These are phyloP conservation scores for Dasypus novemcinctus DNA, from an alignment of 2,113 vertebrate species.

Conservation along the genomic window DNA sequence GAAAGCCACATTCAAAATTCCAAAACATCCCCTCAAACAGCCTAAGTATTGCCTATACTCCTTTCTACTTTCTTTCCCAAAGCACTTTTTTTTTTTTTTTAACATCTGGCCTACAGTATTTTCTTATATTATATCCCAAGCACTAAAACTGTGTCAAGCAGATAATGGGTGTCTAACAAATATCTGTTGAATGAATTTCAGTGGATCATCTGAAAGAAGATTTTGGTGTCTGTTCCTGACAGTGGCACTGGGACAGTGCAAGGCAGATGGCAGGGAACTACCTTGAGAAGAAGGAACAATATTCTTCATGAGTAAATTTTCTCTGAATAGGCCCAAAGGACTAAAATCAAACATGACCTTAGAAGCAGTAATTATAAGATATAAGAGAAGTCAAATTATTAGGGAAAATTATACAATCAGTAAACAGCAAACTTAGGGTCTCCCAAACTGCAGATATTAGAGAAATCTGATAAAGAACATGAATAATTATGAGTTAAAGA, in stretches of 20 bases:
- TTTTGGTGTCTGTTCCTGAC: not conserved
- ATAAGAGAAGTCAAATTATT: not conserved
- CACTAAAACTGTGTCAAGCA: not conserved
- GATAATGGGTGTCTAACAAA: not conserved
- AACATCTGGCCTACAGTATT: not conserved
- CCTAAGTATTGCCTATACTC: not conserved
- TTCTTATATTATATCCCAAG: not conserved
- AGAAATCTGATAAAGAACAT: not conserved
- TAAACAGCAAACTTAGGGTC: not conserved
- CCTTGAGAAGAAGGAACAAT: not conserved
- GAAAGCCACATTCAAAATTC: not conserved
- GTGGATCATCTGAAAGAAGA: not conserved
- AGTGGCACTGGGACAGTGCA: not conserved
- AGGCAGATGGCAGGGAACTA: not conserved
- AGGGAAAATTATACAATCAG: not conserved
- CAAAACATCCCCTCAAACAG: not conserved
- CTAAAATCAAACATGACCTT: not conserved
- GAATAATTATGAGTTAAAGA: not conserved
- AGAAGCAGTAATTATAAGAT: not conserved
- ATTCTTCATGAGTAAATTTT: not conserved
- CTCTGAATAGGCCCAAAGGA: not conserved
- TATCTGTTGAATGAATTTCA: not conserved
- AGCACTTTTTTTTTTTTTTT: no score
- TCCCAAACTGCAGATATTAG: not conserved
- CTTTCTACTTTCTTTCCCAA: conserved; percentile 5